Conservation (phyloP, 2,113 vertebrate species). For the Dolichotis patagonum region DNA sequence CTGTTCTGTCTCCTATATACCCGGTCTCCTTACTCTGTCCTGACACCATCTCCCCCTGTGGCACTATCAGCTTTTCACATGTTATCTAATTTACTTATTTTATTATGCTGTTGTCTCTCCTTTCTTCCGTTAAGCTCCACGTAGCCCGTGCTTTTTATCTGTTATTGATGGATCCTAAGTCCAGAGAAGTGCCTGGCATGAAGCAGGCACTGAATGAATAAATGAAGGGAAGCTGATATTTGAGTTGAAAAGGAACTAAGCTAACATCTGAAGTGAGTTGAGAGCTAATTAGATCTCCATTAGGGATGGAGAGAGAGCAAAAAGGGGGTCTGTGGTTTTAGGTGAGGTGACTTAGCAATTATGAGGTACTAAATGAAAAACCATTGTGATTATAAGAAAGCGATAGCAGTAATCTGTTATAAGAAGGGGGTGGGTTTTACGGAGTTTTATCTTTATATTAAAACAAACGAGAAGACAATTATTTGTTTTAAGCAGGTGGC, state of each 20-base stretch:
- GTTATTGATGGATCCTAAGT: neutral
- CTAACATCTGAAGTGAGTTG: neutral
- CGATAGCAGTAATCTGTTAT: neutral
- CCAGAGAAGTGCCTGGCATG: neutral
- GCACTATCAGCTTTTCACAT: neutral
- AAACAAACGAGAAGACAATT: neutral
- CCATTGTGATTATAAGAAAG: neutral
- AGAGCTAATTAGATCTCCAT: neutral
- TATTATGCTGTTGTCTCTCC: neutral
- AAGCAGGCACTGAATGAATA: neutral
- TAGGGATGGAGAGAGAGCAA: neutral
- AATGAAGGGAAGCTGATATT: neutral
- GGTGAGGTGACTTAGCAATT: neutral
- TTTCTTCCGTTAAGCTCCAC: neutral
- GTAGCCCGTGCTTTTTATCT: neutral
- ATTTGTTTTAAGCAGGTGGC: neutral
- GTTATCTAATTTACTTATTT: neutral
- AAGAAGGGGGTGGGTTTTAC: neutral
- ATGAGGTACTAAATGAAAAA: neutral
- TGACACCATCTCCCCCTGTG: neutral
- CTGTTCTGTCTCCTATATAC: neutral
- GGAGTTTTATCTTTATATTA: neutral
- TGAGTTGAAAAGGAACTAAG: neutral
- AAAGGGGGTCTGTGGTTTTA: neutral
- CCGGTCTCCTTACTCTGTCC: neutral